Conservation (phyloP, 2,888 invertebrate genomes). For the Melieria picta region DNA sequence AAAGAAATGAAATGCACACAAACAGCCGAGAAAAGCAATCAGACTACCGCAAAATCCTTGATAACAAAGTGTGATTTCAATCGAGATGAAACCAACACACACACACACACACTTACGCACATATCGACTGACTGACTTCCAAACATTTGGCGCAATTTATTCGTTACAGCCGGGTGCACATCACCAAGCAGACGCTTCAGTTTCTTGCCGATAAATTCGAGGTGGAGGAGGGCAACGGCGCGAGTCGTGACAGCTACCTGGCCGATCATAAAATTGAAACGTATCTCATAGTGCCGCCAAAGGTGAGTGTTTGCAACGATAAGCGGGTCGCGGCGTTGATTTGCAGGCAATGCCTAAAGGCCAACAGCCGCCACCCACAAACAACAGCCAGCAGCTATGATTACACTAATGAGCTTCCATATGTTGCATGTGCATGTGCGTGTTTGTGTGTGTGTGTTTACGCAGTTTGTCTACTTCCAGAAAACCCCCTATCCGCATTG, state of each 20-base stretch:
- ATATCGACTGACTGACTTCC: background rate
- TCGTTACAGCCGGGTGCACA: slow-evolving; percentile 81
- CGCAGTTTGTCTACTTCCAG: slow-evolving; percentile 24
- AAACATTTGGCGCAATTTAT: slow-evolving; percentile 29
- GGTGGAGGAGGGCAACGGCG: slow-evolving; percentile 86
- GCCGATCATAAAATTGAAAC: slow-evolving; percentile 91
- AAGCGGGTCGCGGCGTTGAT: no score
- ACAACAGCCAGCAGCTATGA: no score
- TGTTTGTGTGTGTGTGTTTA: background rate
- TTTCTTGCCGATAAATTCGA: slow-evolving; percentile 85
- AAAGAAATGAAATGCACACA: background rate
- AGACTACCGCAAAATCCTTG: no score
- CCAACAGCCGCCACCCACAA: no score
- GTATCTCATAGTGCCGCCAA: slow-evolving; percentile 85
- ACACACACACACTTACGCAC: background rate
- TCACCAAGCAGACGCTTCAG: slow-evolving; percentile 84
- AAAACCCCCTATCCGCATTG: slow-evolving; percentile 46
- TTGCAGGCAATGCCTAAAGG: no score
- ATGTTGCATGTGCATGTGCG: background rate
- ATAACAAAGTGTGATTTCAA: background rate
- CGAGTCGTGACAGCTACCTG: slow-evolving; percentile 82
- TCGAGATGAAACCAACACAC: background rate
- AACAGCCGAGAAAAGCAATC: background rate
- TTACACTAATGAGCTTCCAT: no score
- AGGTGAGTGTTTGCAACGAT: slow-evolving; percentile 68